Evolutionary conservation across 1,140 invertebrate genomes (phyloP).

Genomic region (Drosophila athabasca): DNA sequence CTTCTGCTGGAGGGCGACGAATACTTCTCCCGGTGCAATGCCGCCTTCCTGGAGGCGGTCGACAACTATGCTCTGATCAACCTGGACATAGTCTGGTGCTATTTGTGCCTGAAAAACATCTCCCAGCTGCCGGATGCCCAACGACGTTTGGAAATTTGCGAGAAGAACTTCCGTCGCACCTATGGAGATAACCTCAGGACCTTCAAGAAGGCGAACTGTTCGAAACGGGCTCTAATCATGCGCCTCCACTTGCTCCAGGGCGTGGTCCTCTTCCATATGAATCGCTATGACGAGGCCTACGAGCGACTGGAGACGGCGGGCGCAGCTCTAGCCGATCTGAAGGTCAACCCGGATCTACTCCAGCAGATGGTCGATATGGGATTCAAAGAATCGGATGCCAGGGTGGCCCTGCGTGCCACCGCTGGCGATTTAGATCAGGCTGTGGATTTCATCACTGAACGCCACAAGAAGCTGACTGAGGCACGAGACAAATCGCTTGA

Average conservation of each 20-base stretch:
- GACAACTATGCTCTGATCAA: conserved; percentile 92
- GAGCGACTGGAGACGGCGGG: conserved; percentile 86
- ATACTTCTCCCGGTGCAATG: conserved; percentile 88
- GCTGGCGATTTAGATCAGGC: conserved; percentile 86
- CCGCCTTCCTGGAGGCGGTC: conserved; percentile 87
- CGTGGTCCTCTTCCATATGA: conserved; percentile 90
- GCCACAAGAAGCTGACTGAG: conserved; percentile 84
- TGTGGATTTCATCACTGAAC: conserved; percentile 87
- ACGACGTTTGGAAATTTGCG: conserved; percentile 87
- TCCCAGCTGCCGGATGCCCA: conserved; percentile 89
- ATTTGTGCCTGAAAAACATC: conserved; percentile 88
- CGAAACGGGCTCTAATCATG: conserved; percentile 89
- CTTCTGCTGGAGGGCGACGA: conserved; percentile 90
- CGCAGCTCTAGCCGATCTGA: conserved; percentile 86
- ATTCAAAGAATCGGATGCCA: conserved; percentile 86
- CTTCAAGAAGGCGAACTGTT: conserved; percentile 87
- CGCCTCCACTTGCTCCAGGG: conserved; percentile 91
- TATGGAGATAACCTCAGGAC: conserved; percentile 90
- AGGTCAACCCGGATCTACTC: conserved; percentile 86
- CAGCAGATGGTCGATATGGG: conserved; percentile 85
- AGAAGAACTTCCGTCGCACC: conserved; percentile 87
- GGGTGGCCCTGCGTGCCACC: conserved; percentile 87
- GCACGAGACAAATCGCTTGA: conserved; percentile 84
- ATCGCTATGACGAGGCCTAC: conserved; percentile 86
- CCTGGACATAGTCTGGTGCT: conserved; percentile 94